Evolutionary conservation across 2,113 vertebrate genomes (phyloP).

Genomic region (Ceyx cyanopectus): DNA sequence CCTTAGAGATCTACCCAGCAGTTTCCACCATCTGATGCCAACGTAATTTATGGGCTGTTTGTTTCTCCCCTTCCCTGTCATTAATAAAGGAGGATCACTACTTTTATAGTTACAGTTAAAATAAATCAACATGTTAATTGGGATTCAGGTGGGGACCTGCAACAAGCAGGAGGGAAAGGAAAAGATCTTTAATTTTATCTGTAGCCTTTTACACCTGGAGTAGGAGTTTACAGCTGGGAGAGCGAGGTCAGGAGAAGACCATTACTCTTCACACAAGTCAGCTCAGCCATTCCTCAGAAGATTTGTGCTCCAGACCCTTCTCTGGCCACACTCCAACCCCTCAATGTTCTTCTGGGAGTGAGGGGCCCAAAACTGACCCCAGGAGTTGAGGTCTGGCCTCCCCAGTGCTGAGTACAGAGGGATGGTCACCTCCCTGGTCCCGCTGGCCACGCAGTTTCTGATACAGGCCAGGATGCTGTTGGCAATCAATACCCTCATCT

Average conservation of each 20-base stretch:
- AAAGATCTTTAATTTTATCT: background rate
- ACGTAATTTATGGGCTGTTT: background rate
- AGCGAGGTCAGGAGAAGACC: background rate
- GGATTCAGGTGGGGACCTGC: background rate
- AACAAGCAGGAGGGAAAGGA: background rate
- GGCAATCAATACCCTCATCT: too few species aligned
- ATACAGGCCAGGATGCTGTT: too few species aligned
- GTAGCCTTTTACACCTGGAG: background rate
- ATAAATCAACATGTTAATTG: constrained; percentile 2
- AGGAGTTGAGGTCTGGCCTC: too few species aligned
- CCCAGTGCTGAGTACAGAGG: too few species aligned
- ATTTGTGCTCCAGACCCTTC: too few species aligned
- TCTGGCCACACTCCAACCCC: too few species aligned
- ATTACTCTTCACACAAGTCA: background rate
- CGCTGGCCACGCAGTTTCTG: too few species aligned
- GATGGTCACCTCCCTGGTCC: too few species aligned
- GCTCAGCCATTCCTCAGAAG: too few species aligned
- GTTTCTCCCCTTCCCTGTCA: background rate
- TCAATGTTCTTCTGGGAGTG: too few species aligned
- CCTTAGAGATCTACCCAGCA: background rate
- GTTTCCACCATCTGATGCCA: background rate
- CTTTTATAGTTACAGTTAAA: background rate
- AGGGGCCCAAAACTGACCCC: too few species aligned
- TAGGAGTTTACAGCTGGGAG: background rate
- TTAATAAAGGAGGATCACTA: background rate